Percentiles rank a stretch among this genome's conserved stretches.
Evolutionary conservation across 2,888 invertebrate genomes (phyloP).

Genomic region (Tachina fera): DNA sequence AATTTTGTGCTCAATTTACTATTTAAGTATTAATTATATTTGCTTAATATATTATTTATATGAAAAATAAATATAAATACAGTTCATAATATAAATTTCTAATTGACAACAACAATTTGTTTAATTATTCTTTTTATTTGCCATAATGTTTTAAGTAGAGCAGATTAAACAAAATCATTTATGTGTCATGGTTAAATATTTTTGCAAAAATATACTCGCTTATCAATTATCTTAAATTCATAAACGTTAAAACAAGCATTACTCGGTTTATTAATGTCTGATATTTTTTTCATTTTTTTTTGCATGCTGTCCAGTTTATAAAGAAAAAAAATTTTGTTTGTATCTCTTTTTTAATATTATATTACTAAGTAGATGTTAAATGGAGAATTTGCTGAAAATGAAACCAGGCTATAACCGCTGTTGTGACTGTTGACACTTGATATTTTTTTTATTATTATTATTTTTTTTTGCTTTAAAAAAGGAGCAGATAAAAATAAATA

Average conservation of each 20-base stretch:
- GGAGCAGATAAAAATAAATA: background rate
- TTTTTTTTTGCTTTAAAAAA: constrained; percentile 16
- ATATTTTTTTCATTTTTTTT: background rate
- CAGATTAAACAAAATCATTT: background rate
- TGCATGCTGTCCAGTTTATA: background rate
- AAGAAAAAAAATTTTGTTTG: background rate
- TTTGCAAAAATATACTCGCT: background rate
- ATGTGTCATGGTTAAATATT: background rate
- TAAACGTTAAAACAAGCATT: background rate
- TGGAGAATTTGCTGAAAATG: constrained; percentile 46
- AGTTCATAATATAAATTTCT: background rate
- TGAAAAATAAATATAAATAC: too few species aligned
- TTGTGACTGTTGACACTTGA: constrained; percentile 69
- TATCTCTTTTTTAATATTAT: constrained; percentile 43
- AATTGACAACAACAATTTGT: constrained; percentile 13
- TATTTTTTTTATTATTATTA: background rate
- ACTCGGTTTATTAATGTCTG: background rate
- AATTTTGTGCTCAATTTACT: too few species aligned
- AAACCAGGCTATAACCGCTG: constrained; percentile 67
- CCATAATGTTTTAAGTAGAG: background rate
- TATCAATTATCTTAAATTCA: background rate
- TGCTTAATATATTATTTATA: background rate
- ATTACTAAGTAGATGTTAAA: constrained; percentile 48
- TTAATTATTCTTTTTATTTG: constrained; percentile 16
- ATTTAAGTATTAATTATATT: too few species aligned